Base-by-base conservation (phyloP, 1,140 invertebrate species). In the Cherax destructor region DNA sequence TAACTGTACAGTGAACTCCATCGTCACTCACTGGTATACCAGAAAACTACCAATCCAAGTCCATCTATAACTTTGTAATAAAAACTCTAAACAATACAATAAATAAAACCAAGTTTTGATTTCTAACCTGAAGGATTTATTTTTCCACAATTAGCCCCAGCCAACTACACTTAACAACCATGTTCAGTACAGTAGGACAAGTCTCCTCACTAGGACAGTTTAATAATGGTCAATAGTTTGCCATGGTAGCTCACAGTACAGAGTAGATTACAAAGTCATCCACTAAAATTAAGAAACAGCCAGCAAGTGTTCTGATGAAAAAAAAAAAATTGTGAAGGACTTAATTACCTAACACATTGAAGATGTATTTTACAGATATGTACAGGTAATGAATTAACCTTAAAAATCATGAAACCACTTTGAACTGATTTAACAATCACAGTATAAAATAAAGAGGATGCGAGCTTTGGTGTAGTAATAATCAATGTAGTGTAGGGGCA, bases 371-470 rank as follows among this genome's bases (percentile, higher is more conserved):
- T 87, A 87, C 86, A 87, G 59, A 72, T 81, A 88, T 88, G 78
- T 88, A 88, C 78, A 81, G 30, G 78, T 81, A 81, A 52, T 80
- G 61, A 81, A 72, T 80, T 80, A 65, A 81, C 65, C 30, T 88
- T 80, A 83, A 83, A 83, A 83, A 76, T n/a, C 81, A 72, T 9
- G 81, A 74, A 88, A 88, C 79, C 74, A 88, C 79, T 88, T 88
- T 88, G 78, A 88, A 81, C 78, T 81, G 78, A 88, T 65, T 65
- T 88, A 88, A 56, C 86, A 88, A 88, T 88, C 86, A 88, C 86
- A 88, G 86, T 88, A 88, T 81, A 88, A 88, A 88, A 88, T 80
- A 88, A n/a, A 81, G 84, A 79, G 78, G 65, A 88, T 52, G 81
- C 78, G 86, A 88, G 86, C 78, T 88, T 88, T 88, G 86, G 86